Conservation (phyloP, 2,888 invertebrate genomes). For the Nasonia oneida region DNA sequence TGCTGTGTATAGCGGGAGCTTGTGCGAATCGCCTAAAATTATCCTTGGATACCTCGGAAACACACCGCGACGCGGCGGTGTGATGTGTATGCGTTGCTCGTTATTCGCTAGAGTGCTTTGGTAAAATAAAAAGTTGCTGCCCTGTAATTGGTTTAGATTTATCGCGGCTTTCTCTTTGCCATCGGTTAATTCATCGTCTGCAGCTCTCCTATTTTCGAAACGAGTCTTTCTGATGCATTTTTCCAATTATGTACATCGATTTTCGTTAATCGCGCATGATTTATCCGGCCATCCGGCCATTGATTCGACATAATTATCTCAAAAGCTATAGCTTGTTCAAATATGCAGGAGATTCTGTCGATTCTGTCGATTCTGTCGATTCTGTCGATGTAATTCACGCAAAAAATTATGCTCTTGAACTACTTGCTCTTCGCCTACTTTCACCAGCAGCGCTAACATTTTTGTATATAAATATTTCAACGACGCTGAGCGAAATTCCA, state of each 20-base stretch:
- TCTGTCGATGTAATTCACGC: too few species aligned
- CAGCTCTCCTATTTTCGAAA: neutral
- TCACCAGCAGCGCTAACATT: slow-evolving; percentile 32
- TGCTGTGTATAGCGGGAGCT: neutral
- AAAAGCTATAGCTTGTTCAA: too few species aligned
- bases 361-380: too few species aligned
- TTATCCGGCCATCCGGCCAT: too few species aligned
- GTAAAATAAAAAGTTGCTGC: slow-evolving; percentile 54
- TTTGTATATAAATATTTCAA: slow-evolving; percentile 36
- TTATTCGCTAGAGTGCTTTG: neutral
- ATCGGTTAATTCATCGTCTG: slow-evolving; percentile 46
- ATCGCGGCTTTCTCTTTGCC: slow-evolving; percentile 44
- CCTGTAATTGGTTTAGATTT: slow-evolving; percentile 55
- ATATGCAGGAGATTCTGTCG: too few species aligned
- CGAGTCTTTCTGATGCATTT: too few species aligned
- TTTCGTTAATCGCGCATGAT: too few species aligned
- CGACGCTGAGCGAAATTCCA: neutral
- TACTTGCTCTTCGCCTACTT: slow-evolving; percentile 25
- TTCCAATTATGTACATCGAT: too few species aligned
- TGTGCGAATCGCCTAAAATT: slow-evolving; percentile 65
- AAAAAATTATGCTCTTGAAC: too few species aligned
- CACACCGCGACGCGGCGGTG: neutral
- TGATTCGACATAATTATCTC: too few species aligned
- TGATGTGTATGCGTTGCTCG: neutral
- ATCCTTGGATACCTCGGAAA: slow-evolving; percentile 44